A percentile compares a stretch with the other conserved stretches of the same genome.
These are phyloP conservation scores for Synergus itoensis DNA, from an alignment of 2,888 invertebrate species.

Conservation along the genomic window DNA sequence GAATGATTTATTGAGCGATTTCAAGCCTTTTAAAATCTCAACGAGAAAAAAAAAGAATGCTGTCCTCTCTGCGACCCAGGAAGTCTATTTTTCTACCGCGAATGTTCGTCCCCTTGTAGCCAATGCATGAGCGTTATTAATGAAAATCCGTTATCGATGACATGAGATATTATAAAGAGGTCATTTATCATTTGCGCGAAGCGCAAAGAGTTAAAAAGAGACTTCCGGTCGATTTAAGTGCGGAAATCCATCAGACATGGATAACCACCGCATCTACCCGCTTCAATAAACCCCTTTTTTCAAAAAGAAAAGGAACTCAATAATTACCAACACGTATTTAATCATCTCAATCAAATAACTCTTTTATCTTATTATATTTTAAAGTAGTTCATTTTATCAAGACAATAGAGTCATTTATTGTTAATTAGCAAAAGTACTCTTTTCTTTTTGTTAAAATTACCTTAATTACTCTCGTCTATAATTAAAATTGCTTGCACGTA, in stretches of 20 bases:
- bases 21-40: slow-evolving; percentile 9
- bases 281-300: slow-evolving; percentile 11
- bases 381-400: no score
- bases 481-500: no score
- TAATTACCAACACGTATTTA: neutral
- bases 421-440: no score
- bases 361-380: no score
- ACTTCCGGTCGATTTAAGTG: slow-evolving; percentile 12
- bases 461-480: no score
- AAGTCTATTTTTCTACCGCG: slow-evolving; percentile 28
- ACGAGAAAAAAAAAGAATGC: slow-evolving; percentile 12
- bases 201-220: slow-evolving; percentile 1
- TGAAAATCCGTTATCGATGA: slow-evolving; percentile 40
- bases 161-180: slow-evolving; percentile 25
- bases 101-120: slow-evolving; percentile 4
- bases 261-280: neutral
- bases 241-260: neutral
- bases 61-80: slow-evolving; percentile 15
- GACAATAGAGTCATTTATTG: no score
- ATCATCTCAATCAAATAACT: neutral
- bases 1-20: slow-evolving; percentile 26
- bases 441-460: no score
- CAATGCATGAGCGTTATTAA: slow-evolving; percentile 31
- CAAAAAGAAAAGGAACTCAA: neutral
- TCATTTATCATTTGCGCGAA: slow-evolving; percentile 27